These are phyloP conservation scores for Cochlearius cochlearius DNA, from an alignment of 2,113 vertebrate genomes.

Conservation along the genomic window DNA sequence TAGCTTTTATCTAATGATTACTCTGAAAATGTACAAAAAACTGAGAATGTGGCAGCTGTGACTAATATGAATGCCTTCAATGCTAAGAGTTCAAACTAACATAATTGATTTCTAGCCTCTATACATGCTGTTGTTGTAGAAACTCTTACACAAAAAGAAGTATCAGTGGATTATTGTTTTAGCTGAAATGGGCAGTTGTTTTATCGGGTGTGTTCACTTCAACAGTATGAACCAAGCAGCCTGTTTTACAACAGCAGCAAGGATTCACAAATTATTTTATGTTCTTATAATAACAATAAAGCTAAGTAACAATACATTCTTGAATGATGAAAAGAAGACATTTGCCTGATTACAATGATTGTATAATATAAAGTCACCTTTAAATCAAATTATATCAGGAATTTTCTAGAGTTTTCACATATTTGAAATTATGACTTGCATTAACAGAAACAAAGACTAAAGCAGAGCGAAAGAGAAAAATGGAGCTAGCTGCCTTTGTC, in stretches of 20 bases:
- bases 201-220: neutral
- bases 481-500: neutral
- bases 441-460: neutral
- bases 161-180: neutral
- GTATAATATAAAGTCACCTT: neutral
- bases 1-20: neutral
- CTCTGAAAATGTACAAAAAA: neutral
- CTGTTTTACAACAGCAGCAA: neutral
- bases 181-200: neutral
- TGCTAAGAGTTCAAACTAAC: neutral
- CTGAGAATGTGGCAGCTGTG: neutral
- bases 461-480: neutral
- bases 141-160: neutral
- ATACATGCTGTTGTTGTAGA: neutral
- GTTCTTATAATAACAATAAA: neutral
- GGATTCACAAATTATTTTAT: neutral
- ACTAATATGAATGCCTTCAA: neutral
- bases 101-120: neutral
- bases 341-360: neutral
- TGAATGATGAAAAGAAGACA: neutral
- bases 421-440: neutral
- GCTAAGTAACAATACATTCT: neutral
- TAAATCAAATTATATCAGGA: neutral
- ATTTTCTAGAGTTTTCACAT: neutral
- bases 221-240: neutral